These are phyloP conservation scores for Drosophila burlai DNA, from an alignment of 1,140 invertebrate genomes.

Conservation along the genomic window DNA sequence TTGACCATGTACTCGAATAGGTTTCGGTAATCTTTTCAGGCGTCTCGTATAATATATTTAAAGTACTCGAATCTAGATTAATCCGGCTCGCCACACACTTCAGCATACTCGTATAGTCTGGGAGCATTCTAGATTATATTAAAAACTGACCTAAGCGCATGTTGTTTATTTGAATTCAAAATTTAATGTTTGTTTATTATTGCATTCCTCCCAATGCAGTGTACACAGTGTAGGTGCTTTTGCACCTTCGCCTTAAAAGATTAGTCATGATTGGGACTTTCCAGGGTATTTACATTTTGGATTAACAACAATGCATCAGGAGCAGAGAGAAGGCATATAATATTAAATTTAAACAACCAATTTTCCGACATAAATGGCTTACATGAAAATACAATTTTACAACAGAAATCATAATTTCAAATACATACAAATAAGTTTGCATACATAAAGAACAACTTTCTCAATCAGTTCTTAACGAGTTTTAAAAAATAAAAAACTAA, in stretches of 20 bases:
- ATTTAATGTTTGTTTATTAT: constrained; percentile 26
- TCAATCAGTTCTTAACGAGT: not conserved
- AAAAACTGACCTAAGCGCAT: constrained; percentile 50
- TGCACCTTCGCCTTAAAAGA: constrained; percentile 19
- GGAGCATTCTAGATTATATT: constrained; percentile 29
- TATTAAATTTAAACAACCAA: no score
- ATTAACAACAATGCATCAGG: not conserved
- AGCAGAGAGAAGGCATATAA: no score
- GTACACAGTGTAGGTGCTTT: not conserved
- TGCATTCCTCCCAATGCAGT: not conserved
- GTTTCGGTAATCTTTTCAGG: constrained; percentile 7
- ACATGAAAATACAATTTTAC: no score
- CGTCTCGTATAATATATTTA: not conserved
- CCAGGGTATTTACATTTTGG: not conserved
- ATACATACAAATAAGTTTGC: no score
- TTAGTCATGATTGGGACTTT: not conserved
- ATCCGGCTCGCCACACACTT: constrained; percentile 12
- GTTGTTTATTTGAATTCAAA: constrained; percentile 41
- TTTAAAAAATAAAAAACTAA: no score
- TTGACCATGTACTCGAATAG: constrained; percentile 23
- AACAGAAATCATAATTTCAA: no score
- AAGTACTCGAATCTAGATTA: constrained; percentile 1
- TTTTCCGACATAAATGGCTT: no score
- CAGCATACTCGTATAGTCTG: constrained; percentile 4
- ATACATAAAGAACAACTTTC: no score